Evolutionary conservation across 2,797 vertebrate genomes (phyloP), one percentile per base, ranked within the genome.

Genomic region (Ceyx erithaca): DNA sequence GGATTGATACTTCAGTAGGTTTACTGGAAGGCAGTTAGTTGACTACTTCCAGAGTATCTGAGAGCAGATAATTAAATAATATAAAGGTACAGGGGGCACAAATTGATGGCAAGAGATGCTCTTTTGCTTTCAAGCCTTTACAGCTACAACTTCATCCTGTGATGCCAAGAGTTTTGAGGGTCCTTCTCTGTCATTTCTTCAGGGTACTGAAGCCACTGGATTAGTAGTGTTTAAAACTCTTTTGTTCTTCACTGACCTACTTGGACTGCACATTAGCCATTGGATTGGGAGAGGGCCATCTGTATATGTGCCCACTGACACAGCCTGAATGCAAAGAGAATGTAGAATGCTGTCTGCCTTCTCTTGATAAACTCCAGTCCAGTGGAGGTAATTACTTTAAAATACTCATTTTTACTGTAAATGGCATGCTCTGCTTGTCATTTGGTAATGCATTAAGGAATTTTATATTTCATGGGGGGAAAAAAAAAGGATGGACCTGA

Each of bases 161-260:
- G 43, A 70, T 64, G 33, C 25, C 54, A 51, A 10, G 37, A 31
- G 37, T 68, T 71, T 78, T 0, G 3, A 7, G 1, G 2, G 46
- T 80, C 41, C 37, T 78, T 55, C 52, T 52, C 23, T 64, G 12
- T 51, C 9, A 1, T 64, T 85, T 64, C 30, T 10, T 1, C 23
- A 35, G 48, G 72, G 69, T 66, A 7, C 48, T 41, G 66, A 55
- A 64, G 72, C 58, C 52, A 30, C 37, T 87, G 69, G 67, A 62
- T 90, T 89, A 91, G 31, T 59, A 4, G 28, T 62, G 54, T 89
- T 95, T 69, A 59, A 86, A 93, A 85, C 84, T 71, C 86, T 90
- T 51, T 41, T 82, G 81, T 87, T 90, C 54, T 73, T 86, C 28
- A 10, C 35, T 93, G 75, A 78, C 91, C 91, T 91, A 62, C 55